Percentiles rank a stretch among this genome's conserved stretches.
phyloP scores from a whole-genome alignment of 2,888 invertebrate genomes.

The Megastigmus dorsalis region DNA sequence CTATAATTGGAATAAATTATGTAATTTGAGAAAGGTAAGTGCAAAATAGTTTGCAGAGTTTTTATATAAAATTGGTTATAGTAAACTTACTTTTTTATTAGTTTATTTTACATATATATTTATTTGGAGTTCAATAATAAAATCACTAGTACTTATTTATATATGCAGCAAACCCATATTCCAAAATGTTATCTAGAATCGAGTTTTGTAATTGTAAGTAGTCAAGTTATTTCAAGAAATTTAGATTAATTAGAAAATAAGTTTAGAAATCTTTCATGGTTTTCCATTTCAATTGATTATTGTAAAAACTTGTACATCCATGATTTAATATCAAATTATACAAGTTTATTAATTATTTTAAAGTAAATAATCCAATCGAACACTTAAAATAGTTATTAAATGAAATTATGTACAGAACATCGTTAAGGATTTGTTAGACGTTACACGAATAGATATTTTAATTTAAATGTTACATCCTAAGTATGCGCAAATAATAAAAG shows the following conservation, averaged over 20 bases:
- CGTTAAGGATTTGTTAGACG: no score
- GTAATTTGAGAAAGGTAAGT: no score
- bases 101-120: neutral
- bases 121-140: no score
- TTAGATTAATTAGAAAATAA: constrained; percentile 7
- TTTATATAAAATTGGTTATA: neutral
- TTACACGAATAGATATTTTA: no score
- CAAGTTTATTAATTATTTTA: no score
- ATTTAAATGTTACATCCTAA: neutral
- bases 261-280: constrained; percentile 15
- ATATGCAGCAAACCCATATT: no score
- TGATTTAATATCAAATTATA: neutral
- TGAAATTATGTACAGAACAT: no score
- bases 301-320: neutral
- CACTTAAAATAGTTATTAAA: no score
- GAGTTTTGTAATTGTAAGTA: constrained; percentile 10
- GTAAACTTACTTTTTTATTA: neutral
- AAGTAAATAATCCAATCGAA: no score
- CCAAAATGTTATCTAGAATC: constrained; percentile 18
- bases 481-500: neutral
- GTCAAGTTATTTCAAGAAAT: constrained; percentile 25
- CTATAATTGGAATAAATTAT: no score
- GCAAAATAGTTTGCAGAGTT: neutral
- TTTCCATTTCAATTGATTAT: neutral
- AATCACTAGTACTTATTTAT: no score